These are phyloP conservation scores for Ctena decussata DNA, from an alignment of 2,888 invertebrate genomes.

Conservation along the genomic window DNA sequence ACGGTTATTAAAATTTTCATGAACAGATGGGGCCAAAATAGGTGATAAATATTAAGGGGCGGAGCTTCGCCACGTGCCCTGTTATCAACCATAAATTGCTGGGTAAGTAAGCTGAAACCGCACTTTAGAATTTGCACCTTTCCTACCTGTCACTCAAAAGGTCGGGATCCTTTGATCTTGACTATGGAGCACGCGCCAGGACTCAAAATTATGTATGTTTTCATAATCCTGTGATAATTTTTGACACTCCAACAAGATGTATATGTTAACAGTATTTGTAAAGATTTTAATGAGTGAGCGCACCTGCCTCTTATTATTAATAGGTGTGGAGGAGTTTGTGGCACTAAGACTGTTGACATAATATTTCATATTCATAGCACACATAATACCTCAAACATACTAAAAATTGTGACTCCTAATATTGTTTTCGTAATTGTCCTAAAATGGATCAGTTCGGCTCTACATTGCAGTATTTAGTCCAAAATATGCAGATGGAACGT, in stretches of 20 bases:
- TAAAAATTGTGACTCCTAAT: too few relatives aligned
- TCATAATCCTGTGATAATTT: constrained; percentile 60
- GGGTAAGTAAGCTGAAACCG: constrained; percentile 1
- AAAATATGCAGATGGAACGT: too few relatives aligned
- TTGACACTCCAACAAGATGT: constrained; percentile 39
- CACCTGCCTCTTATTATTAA: constrained; percentile 52
- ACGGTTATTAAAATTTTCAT: constrained; percentile 12
- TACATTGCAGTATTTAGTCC: too few relatives aligned
- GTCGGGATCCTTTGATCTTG: constrained; percentile 31
- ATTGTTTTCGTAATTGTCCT: too few relatives aligned
- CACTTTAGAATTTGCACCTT: constrained; percentile 13
- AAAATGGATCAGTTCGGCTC: too few relatives aligned
- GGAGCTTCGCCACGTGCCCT: constrained; percentile 49
- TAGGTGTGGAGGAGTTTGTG: background rate
- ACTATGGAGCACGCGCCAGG: constrained; percentile 50
- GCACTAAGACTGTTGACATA: background rate
- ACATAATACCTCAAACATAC: too few relatives aligned
- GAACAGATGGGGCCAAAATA: constrained; percentile 43
- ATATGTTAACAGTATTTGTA: constrained; percentile 55
- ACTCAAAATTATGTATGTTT: constrained; percentile 54
- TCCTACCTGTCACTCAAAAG: background rate
- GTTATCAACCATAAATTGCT: background rate
- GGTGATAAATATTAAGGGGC: constrained; percentile 29
- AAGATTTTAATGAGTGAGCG: background rate
- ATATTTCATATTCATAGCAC: too few relatives aligned